phyloP scores from a whole-genome alignment of 2,888 invertebrate genomes.

The Chironomus riparius region DNA sequence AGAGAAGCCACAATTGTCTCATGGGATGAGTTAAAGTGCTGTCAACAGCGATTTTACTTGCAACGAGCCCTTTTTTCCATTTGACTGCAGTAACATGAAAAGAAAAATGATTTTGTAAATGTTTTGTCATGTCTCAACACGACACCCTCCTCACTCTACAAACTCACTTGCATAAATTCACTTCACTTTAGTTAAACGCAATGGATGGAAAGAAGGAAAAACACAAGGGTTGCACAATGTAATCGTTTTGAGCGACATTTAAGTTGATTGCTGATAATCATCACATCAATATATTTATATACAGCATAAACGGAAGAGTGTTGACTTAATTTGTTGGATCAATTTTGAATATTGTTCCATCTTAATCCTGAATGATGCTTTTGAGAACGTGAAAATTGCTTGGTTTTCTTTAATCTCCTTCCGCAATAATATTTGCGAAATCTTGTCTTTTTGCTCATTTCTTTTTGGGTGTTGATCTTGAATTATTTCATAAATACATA shows the following conservation, averaged over 20 bases:
- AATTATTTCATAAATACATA: not conserved
- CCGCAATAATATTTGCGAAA: not conserved
- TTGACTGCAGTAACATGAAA: not conserved
- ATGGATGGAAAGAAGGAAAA: not conserved
- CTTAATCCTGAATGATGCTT: constrained; percentile 18
- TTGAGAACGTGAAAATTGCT: constrained; percentile 10
- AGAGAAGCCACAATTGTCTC: not conserved
- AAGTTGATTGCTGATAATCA: constrained; percentile 26
- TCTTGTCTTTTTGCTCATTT: not conserved
- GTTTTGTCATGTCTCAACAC: constrained; percentile 22
- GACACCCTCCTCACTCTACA: not conserved
- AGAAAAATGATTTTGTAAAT: constrained; percentile 17
- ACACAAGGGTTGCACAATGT: constrained; percentile 14
- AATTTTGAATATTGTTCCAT: not conserved
- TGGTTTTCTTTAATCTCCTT: not conserved
- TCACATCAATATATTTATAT: not conserved
- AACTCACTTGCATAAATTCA: not conserved
- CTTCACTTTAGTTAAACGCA: not conserved
- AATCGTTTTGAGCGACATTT: constrained; percentile 22
- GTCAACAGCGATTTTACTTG: constrained; percentile 4
- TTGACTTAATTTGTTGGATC: constrained; percentile 23
- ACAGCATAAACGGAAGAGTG: not conserved
- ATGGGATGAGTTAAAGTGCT: not conserved
- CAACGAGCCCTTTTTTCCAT: not conserved
- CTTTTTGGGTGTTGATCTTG: not conserved